Evolutionary conservation across 1,140 invertebrate genomes (phyloP).

Genomic region (Drosophila sturtevanti): DNA sequence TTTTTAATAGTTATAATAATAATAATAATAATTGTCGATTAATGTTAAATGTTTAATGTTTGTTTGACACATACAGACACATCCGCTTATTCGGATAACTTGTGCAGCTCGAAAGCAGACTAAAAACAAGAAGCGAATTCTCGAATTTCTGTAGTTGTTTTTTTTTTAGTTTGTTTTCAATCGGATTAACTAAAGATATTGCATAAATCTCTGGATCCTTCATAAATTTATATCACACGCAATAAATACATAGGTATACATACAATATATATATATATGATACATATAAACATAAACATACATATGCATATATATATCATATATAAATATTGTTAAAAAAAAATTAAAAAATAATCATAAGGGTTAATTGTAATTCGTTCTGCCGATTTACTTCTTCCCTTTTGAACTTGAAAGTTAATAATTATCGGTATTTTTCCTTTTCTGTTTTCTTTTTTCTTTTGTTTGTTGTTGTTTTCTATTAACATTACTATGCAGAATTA

Average conservation of each 20-base stretch:
- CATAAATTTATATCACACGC: conserved; percentile 81
- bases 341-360: background rate
- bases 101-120: conserved; percentile 68
- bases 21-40: conserved; percentile 3
- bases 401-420: conserved; percentile 34
- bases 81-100: conserved; percentile 12
- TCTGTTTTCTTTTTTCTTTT: too few species aligned
- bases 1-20: conserved; percentile 1
- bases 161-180: conserved; percentile 65
- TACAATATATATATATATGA: conserved; percentile 38
- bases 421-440: background rate
- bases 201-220: conserved; percentile 54
- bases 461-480: conserved; percentile 2
- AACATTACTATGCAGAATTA: background rate
- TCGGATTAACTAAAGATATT: conserved; percentile 56
- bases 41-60: conserved; percentile 5
- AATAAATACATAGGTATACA: conserved; percentile 73
- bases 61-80: conserved; percentile 11
- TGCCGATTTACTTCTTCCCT: conserved; percentile 6
- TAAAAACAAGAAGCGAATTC: conserved; percentile 16
- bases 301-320: background rate
- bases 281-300: conserved; percentile 31
- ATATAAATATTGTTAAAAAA: background rate
- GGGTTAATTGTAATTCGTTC: background rate
- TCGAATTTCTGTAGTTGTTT: background rate